Conservation (phyloP, 2,113 vertebrate species). For the Ellobius talpinus region DNA sequence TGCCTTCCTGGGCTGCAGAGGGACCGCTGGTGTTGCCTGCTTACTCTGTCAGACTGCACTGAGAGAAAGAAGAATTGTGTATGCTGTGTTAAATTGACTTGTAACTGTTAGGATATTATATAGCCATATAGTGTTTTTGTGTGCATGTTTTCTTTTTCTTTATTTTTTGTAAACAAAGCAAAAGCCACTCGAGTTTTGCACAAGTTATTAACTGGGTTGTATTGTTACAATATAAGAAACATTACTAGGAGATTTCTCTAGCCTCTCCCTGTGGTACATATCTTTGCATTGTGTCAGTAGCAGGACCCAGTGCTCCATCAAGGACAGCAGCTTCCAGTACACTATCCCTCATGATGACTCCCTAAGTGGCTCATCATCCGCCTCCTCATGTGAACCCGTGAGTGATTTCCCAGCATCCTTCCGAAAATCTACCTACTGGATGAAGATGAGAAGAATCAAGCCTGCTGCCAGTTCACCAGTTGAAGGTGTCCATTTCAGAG, state of each 20-base stretch:
- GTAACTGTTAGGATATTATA: conserved; percentile 15
- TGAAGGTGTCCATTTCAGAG: conserved; percentile 69
- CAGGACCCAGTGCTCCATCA: conserved; percentile 81
- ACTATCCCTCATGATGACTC: conserved; percentile 79
- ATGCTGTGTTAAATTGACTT: neutral
- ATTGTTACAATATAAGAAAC: conserved; percentile 8
- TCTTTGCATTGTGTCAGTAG: conserved; percentile 58
- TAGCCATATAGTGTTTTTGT: neutral
- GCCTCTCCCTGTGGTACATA: conserved; percentile 36
- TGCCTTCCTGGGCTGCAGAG: neutral
- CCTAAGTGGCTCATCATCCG: conserved; percentile 83
- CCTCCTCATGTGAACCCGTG: conserved; percentile 82
- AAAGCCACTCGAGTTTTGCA: conserved; percentile 62
- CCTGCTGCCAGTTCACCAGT: conserved; percentile 71
- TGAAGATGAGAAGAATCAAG: conserved; percentile 87
- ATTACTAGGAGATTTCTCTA: neutral
- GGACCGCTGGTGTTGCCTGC: neutral
- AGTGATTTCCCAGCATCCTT: conserved; percentile 85
- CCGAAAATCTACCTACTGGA: conserved; percentile 86
- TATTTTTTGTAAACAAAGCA: neutral
- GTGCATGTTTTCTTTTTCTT: neutral
- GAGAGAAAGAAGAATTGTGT: conserved; percentile 11
- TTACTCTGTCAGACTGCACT: neutral
- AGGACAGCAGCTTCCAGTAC: conserved; percentile 77
- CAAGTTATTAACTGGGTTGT: conserved; percentile 39